Evolutionary conservation across 2,888 invertebrate species (phyloP), one percentile per base, ranked within the genome.

Genomic region (Octodonta nipae): DNA sequence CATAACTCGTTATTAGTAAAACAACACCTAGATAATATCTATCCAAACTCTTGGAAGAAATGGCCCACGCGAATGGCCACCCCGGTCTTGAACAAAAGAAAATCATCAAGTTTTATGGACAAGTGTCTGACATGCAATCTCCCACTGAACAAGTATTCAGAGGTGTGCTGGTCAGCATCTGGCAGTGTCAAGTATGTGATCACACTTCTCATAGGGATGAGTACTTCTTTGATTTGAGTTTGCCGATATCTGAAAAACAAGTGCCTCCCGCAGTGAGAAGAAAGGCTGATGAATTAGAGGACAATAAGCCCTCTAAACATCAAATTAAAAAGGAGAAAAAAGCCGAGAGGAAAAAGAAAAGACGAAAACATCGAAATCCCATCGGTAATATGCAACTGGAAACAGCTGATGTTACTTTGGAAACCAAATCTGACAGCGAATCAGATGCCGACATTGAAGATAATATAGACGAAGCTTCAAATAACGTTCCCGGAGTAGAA

Each of bases 71-170:
- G n/a, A n/a, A n/a, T n/a, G n/a, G n/a, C n/a, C n/a, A n/a, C n/a
- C n/a, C n/a, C n/a, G n/a, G n/a, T n/a, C n/a, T n/a, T n/a, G n/a
- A n/a, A n/a, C n/a, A 77, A 42, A 80, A 77, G 49, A 72, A 75
- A 46, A 78, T 78, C 54, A 71, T 87, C 32, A 88, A 86, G 65
- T 81, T 78, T 51, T 84, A 86, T 49, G 84, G 84, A 4, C 76
- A 78, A 48, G 84, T 83, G 0, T 75, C 75, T 1, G 79, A 83
- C 43, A 70, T 79, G 37, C 72, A 81, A 53, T 65, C 85, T 15
- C 75, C 81, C 28, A 79, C 85, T 1, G 95, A 96, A 59, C 81
- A 82, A 57, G 80, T 96, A 31, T 98, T 96, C 67, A 81, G 91
- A 15, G 96, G 96, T 0, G 78, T 83, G 51, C 69, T 95, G 8